Conservation (phyloP, 2,797 vertebrate genomes). For the Eurystomus glaucurus region DNA sequence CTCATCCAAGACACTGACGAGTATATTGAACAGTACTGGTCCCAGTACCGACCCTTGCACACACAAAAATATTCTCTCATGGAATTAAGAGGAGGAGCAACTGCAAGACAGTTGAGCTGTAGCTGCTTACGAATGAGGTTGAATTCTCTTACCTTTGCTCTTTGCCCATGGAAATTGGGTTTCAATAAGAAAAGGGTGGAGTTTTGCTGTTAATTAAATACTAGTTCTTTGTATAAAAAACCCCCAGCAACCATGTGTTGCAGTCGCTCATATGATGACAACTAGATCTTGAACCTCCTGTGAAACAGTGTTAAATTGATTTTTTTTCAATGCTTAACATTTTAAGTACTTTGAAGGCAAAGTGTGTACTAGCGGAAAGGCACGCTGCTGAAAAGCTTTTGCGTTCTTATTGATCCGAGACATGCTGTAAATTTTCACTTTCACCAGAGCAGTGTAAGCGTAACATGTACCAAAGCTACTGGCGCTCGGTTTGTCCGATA, state of each 20-base stretch:
- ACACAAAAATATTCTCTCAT: background rate
- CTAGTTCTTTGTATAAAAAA: background rate
- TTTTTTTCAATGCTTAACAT: background rate
- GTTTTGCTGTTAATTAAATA: background rate
- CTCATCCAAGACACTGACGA: too few species aligned
- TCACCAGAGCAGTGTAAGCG: background rate
- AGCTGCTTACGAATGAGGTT: background rate
- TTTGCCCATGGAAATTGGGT: background rate
- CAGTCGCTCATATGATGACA: background rate
- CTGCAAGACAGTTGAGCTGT: background rate
- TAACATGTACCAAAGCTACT: background rate
- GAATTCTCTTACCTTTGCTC: background rate
- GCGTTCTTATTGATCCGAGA: accelerated
- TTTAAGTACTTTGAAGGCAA: background rate
- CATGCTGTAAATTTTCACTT: accelerated
- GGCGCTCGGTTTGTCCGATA: accelerated
- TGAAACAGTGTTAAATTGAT: background rate
- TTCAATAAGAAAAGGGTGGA: background rate
- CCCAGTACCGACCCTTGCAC: background rate
- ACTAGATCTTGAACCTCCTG: background rate
- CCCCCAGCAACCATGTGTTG: accelerated
- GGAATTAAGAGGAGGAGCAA: background rate
- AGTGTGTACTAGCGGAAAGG: accelerated
- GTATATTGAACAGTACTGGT: too few species aligned
- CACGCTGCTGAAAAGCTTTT: background rate